Evolutionary conservation across 2,888 invertebrate species (phyloP).

Genomic region (Fabriciana adippe): DNA sequence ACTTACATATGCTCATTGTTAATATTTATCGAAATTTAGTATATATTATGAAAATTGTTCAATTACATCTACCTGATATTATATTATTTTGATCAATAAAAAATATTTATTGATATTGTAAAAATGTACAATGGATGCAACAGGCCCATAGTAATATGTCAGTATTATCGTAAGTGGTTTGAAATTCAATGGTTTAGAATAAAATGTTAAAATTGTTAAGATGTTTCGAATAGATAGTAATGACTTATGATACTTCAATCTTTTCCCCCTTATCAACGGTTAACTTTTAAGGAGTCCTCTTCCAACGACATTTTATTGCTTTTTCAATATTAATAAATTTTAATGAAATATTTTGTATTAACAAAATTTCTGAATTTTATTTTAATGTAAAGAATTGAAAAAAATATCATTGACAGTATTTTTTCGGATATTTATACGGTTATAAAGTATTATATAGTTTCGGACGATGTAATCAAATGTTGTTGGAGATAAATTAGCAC

Average conservation of each 20-base stretch:
- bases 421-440: too few species aligned
- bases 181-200: constrained; percentile 38
- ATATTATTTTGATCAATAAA: not conserved
- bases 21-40: not conserved
- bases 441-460: too few species aligned
- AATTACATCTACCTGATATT: constrained; percentile 3
- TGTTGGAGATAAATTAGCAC: constrained; percentile 39
- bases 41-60: not conserved
- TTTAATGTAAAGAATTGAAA: not conserved
- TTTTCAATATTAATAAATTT: constrained; percentile 5
- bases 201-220: constrained; percentile 59
- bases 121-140: constrained; percentile 4
- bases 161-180: constrained; percentile 68
- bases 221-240: constrained; percentile 59
- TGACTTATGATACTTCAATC: constrained; percentile 49
- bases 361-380: not conserved
- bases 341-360: not conserved
- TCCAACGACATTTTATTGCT: constrained; percentile 51
- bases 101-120: not conserved
- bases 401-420: too few species aligned
- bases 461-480: constrained; percentile 25
- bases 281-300: constrained; percentile 53
- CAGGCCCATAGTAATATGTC: constrained; percentile 50
- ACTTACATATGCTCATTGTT: not conserved
- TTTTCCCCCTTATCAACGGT: constrained; percentile 63